phyloP scores from a whole-genome alignment of 1,140 invertebrate genomes.

The Coenobita brevimanus region DNA sequence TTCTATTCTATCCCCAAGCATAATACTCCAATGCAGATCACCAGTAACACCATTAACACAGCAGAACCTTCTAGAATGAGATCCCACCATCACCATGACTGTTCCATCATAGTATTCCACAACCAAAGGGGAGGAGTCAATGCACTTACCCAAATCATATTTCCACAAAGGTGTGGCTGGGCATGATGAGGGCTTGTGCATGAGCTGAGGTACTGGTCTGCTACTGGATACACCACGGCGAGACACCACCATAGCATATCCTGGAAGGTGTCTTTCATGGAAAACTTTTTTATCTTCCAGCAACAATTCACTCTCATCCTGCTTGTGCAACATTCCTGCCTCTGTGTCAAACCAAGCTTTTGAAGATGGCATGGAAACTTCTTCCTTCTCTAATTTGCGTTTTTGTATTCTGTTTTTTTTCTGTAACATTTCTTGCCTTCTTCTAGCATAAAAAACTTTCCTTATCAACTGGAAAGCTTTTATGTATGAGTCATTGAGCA shows the following conservation, averaged over 20 bases:
- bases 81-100: slow-evolving; percentile 27
- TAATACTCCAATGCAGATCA: not conserved
- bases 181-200: not conserved
- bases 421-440: not conserved
- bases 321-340: not conserved
- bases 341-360: not conserved
- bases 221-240: slow-evolving; percentile 13
- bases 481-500: slow-evolving; percentile 27
- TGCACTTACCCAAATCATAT: slow-evolving; percentile 47
- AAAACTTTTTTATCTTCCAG: no score
- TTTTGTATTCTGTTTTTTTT: not conserved
- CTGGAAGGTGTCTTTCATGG: no score
- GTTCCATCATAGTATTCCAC: slow-evolving; percentile 5
- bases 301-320: no score
- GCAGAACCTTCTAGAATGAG: slow-evolving; percentile 43
- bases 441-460: not conserved
- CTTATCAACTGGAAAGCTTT: slow-evolving; percentile 1
- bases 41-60: slow-evolving; percentile 37
- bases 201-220: not conserved
- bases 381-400: not conserved
- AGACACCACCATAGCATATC: slow-evolving; percentile 14
- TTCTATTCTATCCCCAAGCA: slow-evolving; percentile 42
- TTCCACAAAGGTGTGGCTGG: slow-evolving; percentile 14
- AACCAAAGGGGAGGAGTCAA: slow-evolving; percentile 47
- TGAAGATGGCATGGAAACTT: not conserved